These are phyloP conservation scores for Limnodromus scolopaceus DNA, from an alignment of 2,797 vertebrate species.

Conservation along the genomic window DNA sequence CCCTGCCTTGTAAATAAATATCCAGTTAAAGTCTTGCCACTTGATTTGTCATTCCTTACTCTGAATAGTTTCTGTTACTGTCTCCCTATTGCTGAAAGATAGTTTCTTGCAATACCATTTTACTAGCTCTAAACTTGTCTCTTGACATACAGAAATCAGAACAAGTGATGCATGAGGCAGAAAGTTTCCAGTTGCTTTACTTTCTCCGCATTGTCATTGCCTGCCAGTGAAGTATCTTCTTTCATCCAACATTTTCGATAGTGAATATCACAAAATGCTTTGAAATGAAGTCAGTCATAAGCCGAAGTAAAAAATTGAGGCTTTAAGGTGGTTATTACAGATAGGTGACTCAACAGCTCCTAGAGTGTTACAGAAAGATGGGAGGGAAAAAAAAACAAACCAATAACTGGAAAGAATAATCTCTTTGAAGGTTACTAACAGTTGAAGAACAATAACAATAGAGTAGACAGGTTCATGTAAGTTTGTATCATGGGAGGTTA, in stretches of 20 bases:
- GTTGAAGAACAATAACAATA: not conserved
- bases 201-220: not conserved
- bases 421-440: not conserved
- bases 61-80: not conserved
- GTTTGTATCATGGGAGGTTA: not conserved
- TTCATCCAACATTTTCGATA: not conserved
- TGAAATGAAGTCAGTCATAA: not conserved
- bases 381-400: not conserved
- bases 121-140: not conserved
- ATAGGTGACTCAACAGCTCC: not conserved
- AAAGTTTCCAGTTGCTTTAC: not conserved
- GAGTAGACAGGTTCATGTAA: not conserved
- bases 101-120: not conserved
- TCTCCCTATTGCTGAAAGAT: not conserved
- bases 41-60: not conserved
- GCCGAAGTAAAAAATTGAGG: not conserved
- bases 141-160: not conserved
- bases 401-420: not conserved
- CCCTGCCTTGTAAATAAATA: not conserved
- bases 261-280: not conserved
- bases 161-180: not conserved
- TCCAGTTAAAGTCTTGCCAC: not conserved
- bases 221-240: not conserved
- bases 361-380: not conserved
- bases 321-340: not conserved